Evolutionary conservation across 53 echinoderm and acorn worm genomes (phyloP), one percentile per base, ranked within the genome.

Genomic region (Glandiceps talaboti): DNA sequence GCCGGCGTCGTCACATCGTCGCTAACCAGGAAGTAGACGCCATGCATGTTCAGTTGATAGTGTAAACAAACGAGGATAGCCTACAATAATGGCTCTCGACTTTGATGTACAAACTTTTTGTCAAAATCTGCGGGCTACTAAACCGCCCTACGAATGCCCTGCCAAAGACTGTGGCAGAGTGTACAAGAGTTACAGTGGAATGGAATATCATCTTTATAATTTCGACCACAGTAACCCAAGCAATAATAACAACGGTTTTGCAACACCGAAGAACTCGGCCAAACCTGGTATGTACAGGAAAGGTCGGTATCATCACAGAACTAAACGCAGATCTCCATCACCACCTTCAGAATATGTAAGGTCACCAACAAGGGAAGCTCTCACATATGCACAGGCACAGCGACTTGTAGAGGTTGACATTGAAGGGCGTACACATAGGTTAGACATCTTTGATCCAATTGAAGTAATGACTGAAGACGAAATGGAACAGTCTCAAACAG

Each of bases 331-430:
- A 45, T 45, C 64, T 12, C 64, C 64, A 20, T 45, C 64, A 45
- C 88, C 92, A 14, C 92, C 95, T 25, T 90, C 92, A 20, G 82
- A 86, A 14, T 75, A 90, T 31, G 85, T 92, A 1, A 84, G 92
- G 28, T 96, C 96, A 25, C 96, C 96, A 1, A 88, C 90, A 0
- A 74, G 92, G 75, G 96, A 96, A 81, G 96, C 89, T 25, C 77
- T 96, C 75, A 96, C 92, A 14, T 93, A 96, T 82, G 97, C 97
- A 30, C 97, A 96, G 82, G 97, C 97, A 1, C 97, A 96, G 79
- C 85, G 97, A 76, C 89, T 96, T 10, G 97, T 96, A 1, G 97
- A 96, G 83, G 97, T 96, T 29, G 97, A 96, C 76, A 90, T 96
- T 33, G 87, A 96, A 81, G 97, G 97, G 20, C 90, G 91, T 25